Conservation (phyloP, 2,113 vertebrate genomes). For the Chaenocephalus aceratus region DNA sequence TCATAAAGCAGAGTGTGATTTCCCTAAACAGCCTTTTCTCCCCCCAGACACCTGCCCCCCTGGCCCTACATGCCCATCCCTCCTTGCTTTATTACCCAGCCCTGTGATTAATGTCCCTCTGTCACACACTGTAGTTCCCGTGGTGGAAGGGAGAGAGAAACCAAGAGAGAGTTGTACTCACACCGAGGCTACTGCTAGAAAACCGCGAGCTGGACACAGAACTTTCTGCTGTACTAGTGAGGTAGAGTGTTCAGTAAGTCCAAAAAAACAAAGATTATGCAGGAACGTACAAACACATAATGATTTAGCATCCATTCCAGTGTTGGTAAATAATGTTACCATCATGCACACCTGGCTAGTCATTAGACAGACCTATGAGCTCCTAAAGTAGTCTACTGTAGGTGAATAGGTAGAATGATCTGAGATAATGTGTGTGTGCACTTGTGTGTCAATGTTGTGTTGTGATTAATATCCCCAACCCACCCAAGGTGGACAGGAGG, state of each 20-base stretch:
- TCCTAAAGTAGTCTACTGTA: not conserved
- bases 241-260: conserved; percentile 24
- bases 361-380: conserved; percentile 34
- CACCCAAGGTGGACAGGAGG: conserved; percentile 67
- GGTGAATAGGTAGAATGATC: conserved; percentile 19
- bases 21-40: conserved; percentile 78
- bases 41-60: conserved; percentile 65
- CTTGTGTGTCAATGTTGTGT: conserved; percentile 30
- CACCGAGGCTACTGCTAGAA: conserved; percentile 18
- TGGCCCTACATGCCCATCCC: conserved; percentile 70
- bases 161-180: conserved; percentile 38
- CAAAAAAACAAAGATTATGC: conserved; percentile 15
- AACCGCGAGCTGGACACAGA: conserved; percentile 21
- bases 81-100: conserved; percentile 77
- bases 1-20: conserved; percentile 77
- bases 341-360: conserved; percentile 38
- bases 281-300: not conserved
- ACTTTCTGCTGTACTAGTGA: not conserved
- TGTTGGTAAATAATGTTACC: conserved; percentile 24
- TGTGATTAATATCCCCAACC: conserved; percentile 46
- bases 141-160: conserved; percentile 37
- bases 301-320: conserved; percentile 2
- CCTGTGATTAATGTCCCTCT: conserved; percentile 81
- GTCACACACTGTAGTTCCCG: conserved; percentile 62
- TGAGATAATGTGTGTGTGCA: conserved; percentile 24